Evolutionary conservation across 2,797 vertebrate species (phyloP).

Genomic region (Pseudopleuronectes americanus): DNA sequence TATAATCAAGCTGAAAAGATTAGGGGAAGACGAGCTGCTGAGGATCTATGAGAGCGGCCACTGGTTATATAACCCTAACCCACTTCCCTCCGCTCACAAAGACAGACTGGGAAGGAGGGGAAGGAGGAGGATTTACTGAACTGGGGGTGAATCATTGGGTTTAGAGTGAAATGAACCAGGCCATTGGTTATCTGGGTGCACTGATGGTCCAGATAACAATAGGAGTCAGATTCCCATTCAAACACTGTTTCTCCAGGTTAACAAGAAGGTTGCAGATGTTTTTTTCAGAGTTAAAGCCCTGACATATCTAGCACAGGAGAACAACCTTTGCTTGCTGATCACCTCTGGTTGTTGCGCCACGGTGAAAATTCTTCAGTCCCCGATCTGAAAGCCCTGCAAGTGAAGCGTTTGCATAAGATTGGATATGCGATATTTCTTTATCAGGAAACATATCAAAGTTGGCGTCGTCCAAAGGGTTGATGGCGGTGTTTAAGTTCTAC

Average conservation of each 20-base stretch:
- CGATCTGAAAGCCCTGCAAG: neutral
- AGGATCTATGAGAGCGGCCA: slow-evolving; percentile 80
- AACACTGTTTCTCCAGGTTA: slow-evolving; percentile 18
- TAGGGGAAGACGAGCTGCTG: slow-evolving; percentile 79
- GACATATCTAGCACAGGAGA: neutral
- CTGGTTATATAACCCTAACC: slow-evolving; percentile 81
- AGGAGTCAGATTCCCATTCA: slow-evolving; percentile 23
- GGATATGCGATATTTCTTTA: slow-evolving; percentile 18
- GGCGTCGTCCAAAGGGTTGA: slow-evolving; percentile 4
- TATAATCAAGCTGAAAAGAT: slow-evolving; percentile 84
- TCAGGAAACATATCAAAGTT: slow-evolving; percentile 25
- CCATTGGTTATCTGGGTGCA: slow-evolving; percentile 24
- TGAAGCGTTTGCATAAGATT: slow-evolving; percentile 43
- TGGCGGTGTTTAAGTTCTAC: slow-evolving; percentile 32
- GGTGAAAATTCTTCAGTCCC: neutral
- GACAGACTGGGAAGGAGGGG: slow-evolving; percentile 46
- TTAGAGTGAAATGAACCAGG: slow-evolving; percentile 38
- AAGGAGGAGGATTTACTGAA: slow-evolving; percentile 27
- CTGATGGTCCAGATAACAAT: slow-evolving; percentile 20
- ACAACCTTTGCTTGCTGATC: neutral
- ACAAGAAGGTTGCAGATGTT: neutral
- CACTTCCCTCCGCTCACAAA: slow-evolving; percentile 67
- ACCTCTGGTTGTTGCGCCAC: slow-evolving; percentile 20
- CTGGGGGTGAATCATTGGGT: slow-evolving; percentile 47
- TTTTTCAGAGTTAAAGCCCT: slow-evolving; percentile 4